phyloP scores from a whole-genome alignment of 37 sponge, comb jelly and placozoan genomes.

The Cladorhizidae sp. region DNA sequence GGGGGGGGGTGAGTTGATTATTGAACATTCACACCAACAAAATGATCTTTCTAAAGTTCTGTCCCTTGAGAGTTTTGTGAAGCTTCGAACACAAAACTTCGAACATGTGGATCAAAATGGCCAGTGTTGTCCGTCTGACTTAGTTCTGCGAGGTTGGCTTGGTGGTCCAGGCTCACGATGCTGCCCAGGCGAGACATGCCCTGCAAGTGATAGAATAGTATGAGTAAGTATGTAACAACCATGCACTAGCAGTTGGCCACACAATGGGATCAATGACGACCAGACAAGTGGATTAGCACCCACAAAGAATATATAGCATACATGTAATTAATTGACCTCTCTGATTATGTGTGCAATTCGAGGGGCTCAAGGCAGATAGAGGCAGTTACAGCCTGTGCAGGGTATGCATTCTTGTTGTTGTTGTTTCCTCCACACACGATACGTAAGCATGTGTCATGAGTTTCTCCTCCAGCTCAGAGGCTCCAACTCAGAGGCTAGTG shows the following conservation, averaged over 20 bases:
- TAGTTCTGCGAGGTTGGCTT: slow-evolving; percentile 42
- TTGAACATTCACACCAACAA: no score
- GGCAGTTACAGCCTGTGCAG: no score
- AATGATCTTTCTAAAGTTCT: slow-evolving; percentile 18
- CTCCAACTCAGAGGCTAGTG: no score
- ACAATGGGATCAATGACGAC: no score
- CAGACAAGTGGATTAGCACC: no score
- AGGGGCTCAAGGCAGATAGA: not conserved
- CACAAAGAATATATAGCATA: no score
- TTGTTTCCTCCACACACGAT: no score
- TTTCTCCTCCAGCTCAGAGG: no score
- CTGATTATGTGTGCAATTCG: not conserved
- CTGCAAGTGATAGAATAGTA: not conserved
- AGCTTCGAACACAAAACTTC: slow-evolving; percentile 39
- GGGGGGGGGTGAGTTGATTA: not conserved
- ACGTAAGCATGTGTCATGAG: no score
- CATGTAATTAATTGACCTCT: not conserved
- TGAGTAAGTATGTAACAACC: no score
- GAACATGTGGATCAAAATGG: slow-evolving; percentile 32
- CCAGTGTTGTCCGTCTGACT: slow-evolving; percentile 13
- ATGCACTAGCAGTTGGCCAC: no score
- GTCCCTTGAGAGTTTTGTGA: slow-evolving; percentile 41
- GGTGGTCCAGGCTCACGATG: slow-evolving; percentile 30
- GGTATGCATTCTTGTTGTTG: no score
- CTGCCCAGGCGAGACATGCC: slow-evolving; percentile 24